Evolutionary conservation across 1,140 invertebrate species (phyloP).

Genomic region (Drosophila albomicans): DNA sequence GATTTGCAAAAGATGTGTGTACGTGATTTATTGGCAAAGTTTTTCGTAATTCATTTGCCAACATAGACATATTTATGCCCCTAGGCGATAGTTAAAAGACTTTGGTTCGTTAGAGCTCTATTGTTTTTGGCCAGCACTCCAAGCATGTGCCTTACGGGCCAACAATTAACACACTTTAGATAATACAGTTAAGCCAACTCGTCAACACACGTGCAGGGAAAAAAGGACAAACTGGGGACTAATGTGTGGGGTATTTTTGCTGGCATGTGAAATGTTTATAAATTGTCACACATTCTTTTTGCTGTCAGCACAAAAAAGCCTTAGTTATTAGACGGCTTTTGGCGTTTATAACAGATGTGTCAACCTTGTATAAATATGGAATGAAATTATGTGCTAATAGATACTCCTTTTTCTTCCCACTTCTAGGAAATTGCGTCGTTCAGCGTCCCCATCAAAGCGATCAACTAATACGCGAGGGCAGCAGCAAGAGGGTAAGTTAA

Average conservation of each 20-base stretch:
- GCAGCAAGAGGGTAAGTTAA: conserved; percentile 89
- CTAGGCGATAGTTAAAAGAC: conserved; percentile 51
- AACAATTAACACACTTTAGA: conserved; percentile 44
- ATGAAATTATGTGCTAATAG: neutral
- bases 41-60: conserved; percentile 29
- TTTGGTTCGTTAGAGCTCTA: conserved; percentile 37
- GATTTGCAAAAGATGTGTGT: conserved; percentile 24
- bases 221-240: neutral
- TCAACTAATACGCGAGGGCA: conserved; percentile 90
- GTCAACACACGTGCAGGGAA: conserved; percentile 1
- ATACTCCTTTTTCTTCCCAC: conserved; percentile 41
- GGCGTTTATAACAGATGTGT: neutral
- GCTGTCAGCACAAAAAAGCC: neutral
- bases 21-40: conserved; percentile 57
- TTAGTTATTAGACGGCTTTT: conserved; percentile 13
- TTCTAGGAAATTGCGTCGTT: conserved; percentile 91
- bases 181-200: conserved; percentile 12
- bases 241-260: neutral
- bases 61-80: conserved; percentile 28
- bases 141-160: conserved; percentile 9
- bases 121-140: conserved; percentile 19
- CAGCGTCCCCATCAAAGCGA: conserved; percentile 91
- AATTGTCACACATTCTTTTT: conserved; percentile 20
- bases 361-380: neutral
- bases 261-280: conserved; percentile 18